Percentiles rank a stretch among this genome's conserved stretches.
phyloP scores from a whole-genome alignment of 2,113 vertebrate species.

The Dipodomys ordii region DNA sequence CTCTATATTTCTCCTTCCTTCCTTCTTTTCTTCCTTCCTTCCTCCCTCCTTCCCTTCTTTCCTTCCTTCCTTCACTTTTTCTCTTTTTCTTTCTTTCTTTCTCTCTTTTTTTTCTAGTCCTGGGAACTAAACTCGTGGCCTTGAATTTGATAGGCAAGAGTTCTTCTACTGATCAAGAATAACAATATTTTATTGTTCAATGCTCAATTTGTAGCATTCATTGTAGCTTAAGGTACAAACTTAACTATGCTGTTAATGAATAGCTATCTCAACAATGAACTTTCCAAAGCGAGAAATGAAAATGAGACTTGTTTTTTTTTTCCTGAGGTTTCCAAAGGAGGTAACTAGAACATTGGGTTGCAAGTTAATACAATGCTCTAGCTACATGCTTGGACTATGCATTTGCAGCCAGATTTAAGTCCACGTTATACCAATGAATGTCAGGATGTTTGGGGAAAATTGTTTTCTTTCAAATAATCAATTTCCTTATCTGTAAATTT shows the following conservation, averaged over 20 bases:
- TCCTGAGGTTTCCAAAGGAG: not conserved
- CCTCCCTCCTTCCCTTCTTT: no score
- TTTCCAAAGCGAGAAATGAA: slow-evolving; percentile 6
- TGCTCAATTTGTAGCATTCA: not conserved
- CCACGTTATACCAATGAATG: not conserved
- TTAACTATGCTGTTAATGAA: not conserved
- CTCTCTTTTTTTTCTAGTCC: no score
- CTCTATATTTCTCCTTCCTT: no score
- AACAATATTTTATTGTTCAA: not conserved
- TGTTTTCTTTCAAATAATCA: not conserved
- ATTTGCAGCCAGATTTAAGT: slow-evolving; percentile 14
- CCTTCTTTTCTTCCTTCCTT: no score
- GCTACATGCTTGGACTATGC: not conserved
- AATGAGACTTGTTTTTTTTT: not conserved
- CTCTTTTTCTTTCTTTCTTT: no score
- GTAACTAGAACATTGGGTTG: not conserved
- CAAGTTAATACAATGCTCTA: not conserved
- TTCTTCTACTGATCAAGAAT: no score
- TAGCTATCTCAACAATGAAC: not conserved
- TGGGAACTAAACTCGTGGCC: no score
- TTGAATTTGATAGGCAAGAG: no score
- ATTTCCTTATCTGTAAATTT: not conserved
- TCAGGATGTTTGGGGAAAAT: not conserved
- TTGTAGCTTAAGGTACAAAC: not conserved
- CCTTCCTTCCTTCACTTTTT: no score